Evolutionary conservation across 2,888 invertebrate genomes (phyloP).

Genomic region (Pyrocoelia pectoralis): DNA sequence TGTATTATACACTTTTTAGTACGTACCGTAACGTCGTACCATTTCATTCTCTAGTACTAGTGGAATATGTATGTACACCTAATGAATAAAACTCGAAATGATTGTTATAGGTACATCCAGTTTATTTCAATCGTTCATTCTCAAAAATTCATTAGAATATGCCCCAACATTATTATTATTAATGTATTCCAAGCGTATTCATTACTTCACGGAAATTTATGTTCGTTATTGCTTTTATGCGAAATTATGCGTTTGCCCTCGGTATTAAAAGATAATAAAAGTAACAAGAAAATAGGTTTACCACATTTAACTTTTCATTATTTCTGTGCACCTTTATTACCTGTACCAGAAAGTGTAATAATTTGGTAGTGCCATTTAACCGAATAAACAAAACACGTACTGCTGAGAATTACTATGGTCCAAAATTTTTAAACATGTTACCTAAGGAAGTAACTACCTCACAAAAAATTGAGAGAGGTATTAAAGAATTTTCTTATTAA

Average conservation of each 20-base stretch:
- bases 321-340: too few species aligned
- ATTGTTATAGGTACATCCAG: conserved; percentile 32
- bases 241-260: not conserved
- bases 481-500: too few species aligned
- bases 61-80: conserved; percentile 23
- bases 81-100: conserved; percentile 43
- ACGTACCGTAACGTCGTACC: conserved; percentile 15
- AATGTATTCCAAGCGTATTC: conserved; percentile 15
- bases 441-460: too few species aligned
- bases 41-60: conserved; percentile 17
- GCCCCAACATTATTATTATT: conserved; percentile 19
- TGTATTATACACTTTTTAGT: conserved; percentile 22
- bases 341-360: too few species aligned
- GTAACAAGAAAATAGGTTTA: too few species aligned
- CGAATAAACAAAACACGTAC: too few species aligned
- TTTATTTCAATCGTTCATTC: conserved; percentile 34
- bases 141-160: conserved; percentile 41
- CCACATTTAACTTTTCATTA: too few species aligned
- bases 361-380: too few species aligned
- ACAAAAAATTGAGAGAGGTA: too few species aligned
- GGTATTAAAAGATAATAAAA: too few species aligned
- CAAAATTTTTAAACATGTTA: too few species aligned
- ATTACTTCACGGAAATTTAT: not conserved
- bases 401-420: too few species aligned
- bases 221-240: not conserved